A percentile compares a stretch with the other conserved stretches of the same genome.
Evolutionary conservation across 2,888 invertebrate genomes (phyloP).

Genomic region (Nomada goodeniana): DNA sequence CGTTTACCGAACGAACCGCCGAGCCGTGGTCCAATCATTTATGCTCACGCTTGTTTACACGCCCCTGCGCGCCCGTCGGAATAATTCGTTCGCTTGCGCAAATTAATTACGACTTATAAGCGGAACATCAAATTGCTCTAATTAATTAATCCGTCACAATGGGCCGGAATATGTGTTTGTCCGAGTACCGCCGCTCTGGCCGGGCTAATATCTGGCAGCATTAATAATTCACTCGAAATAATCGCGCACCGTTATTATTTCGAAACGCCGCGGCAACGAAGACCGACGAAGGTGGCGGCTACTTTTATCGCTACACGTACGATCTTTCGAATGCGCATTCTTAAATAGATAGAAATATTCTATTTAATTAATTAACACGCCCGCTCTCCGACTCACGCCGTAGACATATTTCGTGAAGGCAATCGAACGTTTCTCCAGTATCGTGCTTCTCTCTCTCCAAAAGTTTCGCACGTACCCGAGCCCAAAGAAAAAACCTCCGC

Average conservation of each 20-base stretch:
- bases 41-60: conserved; percentile 42
- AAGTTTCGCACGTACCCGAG: too few relatives aligned
- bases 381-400: too few relatives aligned
- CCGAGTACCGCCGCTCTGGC: neutral
- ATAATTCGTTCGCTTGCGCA: conserved; percentile 34
- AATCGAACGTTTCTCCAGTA: too few relatives aligned
- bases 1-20: neutral
- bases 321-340: neutral
- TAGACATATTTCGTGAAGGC: too few relatives aligned
- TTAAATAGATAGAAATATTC: neutral
- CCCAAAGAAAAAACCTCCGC: too few relatives aligned
- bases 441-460: too few relatives aligned
- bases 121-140: conserved; percentile 55
- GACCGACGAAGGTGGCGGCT: neutral
- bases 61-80: neutral
- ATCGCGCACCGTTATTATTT: conserved; percentile 28
- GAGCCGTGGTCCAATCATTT: conserved; percentile 10
- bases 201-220: conserved; percentile 13
- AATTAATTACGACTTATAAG: conserved; percentile 58
- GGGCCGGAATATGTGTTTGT: conserved; percentile 27
- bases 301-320: neutral
- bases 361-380: neutral
- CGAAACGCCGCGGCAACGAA: neutral
- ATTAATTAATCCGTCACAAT: conserved; percentile 61
- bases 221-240: conserved; percentile 58